phyloP scores from a whole-genome alignment of 2,113 vertebrate species.

The Brachypodius melanocephalos region DNA sequence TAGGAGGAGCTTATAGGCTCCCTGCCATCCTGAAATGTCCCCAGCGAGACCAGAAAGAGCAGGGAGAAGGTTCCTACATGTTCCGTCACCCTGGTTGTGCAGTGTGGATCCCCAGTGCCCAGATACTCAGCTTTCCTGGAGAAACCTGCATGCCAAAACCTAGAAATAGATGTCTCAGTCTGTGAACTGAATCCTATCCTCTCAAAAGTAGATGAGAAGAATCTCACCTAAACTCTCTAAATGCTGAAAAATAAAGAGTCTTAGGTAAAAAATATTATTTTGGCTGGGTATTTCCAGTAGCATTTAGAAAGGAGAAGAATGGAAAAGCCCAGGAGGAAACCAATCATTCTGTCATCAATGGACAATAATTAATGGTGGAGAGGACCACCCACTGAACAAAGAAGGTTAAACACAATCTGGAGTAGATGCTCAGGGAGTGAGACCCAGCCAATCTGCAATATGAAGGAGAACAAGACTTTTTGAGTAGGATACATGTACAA shows the following conservation, averaged over 20 bases:
- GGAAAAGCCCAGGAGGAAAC: conserved; percentile 15
- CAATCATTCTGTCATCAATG: not conserved
- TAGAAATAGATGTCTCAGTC: not conserved
- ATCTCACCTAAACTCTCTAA: not conserved
- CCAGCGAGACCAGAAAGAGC: not conserved
- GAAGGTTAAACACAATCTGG: not conserved
- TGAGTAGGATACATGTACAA: not conserved
- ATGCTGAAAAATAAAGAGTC: not conserved
- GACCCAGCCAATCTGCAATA: not conserved
- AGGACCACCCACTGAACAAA: not conserved
- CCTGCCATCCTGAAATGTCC: not conserved
- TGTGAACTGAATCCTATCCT: not conserved
- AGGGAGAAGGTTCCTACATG: not conserved
- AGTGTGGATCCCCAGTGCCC: not conserved
- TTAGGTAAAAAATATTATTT: not conserved
- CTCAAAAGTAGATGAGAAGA: not conserved
- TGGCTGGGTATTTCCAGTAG: not conserved
- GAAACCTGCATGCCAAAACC: not conserved
- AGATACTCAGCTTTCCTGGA: not conserved
- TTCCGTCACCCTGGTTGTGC: not conserved
- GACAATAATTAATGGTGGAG: not conserved
- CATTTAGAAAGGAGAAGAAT: not conserved
- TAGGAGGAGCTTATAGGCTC: not conserved
- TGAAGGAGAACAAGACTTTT: not conserved
- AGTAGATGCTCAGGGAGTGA: not conserved